Conservation (phyloP, 23 tunicate species). For the Clavelina lepadiformis region DNA sequence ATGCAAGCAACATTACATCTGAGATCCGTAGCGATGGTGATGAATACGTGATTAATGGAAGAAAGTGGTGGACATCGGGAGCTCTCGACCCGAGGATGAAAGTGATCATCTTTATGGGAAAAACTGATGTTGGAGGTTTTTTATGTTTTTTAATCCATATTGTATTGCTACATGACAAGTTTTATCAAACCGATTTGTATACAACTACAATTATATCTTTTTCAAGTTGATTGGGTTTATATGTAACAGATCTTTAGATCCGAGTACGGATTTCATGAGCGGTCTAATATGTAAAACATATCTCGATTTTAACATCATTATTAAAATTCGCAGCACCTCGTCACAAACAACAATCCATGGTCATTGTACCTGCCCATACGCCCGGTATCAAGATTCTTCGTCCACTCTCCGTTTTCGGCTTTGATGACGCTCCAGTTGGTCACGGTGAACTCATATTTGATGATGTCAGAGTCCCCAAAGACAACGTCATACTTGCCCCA, state of each 20-base stretch:
- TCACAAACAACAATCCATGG: constrained; percentile 86
- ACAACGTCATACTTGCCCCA: constrained; percentile 59
- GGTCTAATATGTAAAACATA: no score
- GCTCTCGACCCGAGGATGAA: constrained; percentile 74
- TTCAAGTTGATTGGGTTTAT: no score
- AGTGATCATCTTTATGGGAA: constrained; percentile 85
- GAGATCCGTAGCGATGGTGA: constrained; percentile 77
- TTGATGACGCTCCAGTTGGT: constrained; percentile 85
- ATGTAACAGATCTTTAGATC: no score
- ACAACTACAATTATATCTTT: no score
- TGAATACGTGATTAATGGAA: constrained; percentile 58
- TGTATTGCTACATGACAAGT: no score
- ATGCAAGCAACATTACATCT: constrained; percentile 82
- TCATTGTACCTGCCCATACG: constrained; percentile 76
- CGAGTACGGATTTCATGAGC: no score
- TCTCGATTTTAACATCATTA: not conserved
- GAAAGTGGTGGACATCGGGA: constrained; percentile 97
- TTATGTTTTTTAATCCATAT: not conserved
- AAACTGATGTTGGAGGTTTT: constrained; percentile 45
- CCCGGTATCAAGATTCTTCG: constrained; percentile 83
- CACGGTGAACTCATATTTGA: constrained; percentile 78
- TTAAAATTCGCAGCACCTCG: constrained; percentile 1
- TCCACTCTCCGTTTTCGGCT: constrained; percentile 72
- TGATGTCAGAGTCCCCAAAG: constrained; percentile 78
- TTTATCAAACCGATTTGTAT: no score